Evolutionary conservation across 2,113 vertebrate species (phyloP), one percentile per base, ranked within the genome.

Genomic region (Mobula birostris): DNA sequence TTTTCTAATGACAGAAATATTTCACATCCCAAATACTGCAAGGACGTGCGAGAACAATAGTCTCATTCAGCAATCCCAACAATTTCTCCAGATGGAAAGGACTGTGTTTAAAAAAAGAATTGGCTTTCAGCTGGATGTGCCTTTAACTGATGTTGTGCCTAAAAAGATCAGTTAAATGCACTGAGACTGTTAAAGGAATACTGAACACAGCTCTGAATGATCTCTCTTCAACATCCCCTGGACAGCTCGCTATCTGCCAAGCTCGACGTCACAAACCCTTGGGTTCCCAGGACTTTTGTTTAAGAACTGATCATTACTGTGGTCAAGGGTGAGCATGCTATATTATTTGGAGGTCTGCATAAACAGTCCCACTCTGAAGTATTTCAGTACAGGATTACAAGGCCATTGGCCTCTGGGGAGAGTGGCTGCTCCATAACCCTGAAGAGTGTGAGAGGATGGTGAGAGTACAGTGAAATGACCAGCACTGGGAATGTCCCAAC

Each of bases 31-130:
- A 88, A 29, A 32, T 63, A 29, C 83, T 63, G 27, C 58, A 63
- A 15, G 24, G 61, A 29, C 14, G 27, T 6, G 27, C 6, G 63
- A 68, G 85, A 90, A 90, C 85, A 90, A 90, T 90, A 63, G 85
- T 7, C 17, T 14, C 58, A 90, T 90, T 90, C 11, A 90, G 61
- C 85, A 36, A 66, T n/a, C 5, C 85, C 14, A 32, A 19, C 61
- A 15, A 90, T 29, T 19, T 29, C 61, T 90, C 85, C 85, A 90
- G 85, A 90, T 90, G 85, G 85, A 90, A 15, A 32, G 27, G 66
- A 29, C 14, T 7, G 85, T 32, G 85, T 90, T 5, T 80, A 40
- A 24, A 63, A 85, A 32, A 66, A 32, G 15, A 88, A 17, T 32
- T 88, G 85, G 14, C 85, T 32, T 66, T 66, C 24, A 32, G 63